Base-by-base conservation (phyloP, 2,113 vertebrate genomes). In the Cebus imitator region DNA sequence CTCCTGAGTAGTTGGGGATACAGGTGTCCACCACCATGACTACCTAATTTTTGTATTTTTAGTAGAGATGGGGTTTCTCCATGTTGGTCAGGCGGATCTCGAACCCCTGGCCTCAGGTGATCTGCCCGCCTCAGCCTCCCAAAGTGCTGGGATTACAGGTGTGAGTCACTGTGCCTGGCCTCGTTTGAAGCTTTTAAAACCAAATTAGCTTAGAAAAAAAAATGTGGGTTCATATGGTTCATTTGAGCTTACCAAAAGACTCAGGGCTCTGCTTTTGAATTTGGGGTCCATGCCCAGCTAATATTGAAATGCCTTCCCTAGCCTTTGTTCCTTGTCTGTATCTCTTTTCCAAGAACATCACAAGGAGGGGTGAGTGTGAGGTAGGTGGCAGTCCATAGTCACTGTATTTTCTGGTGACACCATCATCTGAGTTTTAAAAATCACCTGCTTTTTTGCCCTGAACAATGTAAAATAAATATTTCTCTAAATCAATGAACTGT, bases 191-290 rank as follows among this genome's bases (percentile, higher is more conserved):
- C 27, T 78, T 90, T 87, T 48, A 90, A 76, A 48, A 66, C 50
- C 40, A 70, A 32, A 50, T 70, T 35, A 78, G 48, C 58, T 57
- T 48, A 58, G 48, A 35, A 8, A 23, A 58, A 58, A n/a, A 66
- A 73, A 20, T 1, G 0, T 66, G 37, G 8, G 64, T 37, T 76
- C 57, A 25, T 0, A 0, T 21, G n/a, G 66, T 21, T 80, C 7
- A 45, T 37, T 76, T 61, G 30, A 30, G 13, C 27, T 70, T 52
- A 75, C 11, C 37, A 9, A 84, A 50, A 25, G 55, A 86, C 48
- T 43, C 35, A 50, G 13, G 25, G 32, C 52, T 87, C 79, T 81
- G 57, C 35, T 68, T 57, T 20, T 58, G 64, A 72, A 50, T 35
- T 21, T 82, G 87, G 21, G 6, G 32, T 90, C 7, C 45, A 57